A percentile compares a stretch with the other conserved stretches of the same genome.
These are phyloP conservation scores for Oryzias javanicus DNA, from an alignment of 2,113 vertebrate species.

Conservation along the genomic window DNA sequence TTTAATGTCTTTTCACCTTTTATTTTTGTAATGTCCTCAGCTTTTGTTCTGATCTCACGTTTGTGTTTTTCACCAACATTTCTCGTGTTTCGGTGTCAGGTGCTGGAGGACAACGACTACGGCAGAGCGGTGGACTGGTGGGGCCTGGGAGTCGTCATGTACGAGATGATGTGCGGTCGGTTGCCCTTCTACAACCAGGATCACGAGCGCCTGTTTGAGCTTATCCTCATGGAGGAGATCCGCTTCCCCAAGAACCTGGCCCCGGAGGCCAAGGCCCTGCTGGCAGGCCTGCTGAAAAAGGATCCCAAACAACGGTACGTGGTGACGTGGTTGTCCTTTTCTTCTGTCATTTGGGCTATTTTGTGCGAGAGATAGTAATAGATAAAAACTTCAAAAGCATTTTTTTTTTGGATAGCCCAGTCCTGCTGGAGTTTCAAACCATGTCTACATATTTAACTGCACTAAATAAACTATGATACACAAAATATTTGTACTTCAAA, in stretches of 20 bases:
- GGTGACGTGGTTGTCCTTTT: not conserved
- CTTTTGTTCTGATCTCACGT: not conserved
- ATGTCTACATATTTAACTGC: no score
- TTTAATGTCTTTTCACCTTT: no score
- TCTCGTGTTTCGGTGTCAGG: constrained; percentile 67
- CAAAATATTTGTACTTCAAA: no score
- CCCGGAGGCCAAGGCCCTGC: constrained; percentile 87
- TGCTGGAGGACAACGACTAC: constrained; percentile 96
- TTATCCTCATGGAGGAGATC: constrained; percentile 98
- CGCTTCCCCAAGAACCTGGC: constrained; percentile 95
- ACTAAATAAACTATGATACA: no score
- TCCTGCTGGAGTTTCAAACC: no score
- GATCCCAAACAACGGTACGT: constrained; percentile 89
- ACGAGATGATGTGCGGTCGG: constrained; percentile 95
- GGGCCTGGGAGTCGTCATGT: constrained; percentile 97
- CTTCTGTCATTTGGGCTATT: no score
- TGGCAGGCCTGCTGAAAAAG: constrained; percentile 92
- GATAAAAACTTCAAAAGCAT: no score
- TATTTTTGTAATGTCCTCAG: not conserved
- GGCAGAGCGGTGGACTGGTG: constrained; percentile 97
- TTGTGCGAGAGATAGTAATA: no score
- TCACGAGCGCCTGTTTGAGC: constrained; percentile 95
- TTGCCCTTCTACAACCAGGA: constrained; percentile 98
- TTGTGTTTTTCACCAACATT: not conserved
- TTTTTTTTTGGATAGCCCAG: no score